Base-by-base conservation (phyloP, 2,797 vertebrate species). In the Eulemur coronatus region DNA sequence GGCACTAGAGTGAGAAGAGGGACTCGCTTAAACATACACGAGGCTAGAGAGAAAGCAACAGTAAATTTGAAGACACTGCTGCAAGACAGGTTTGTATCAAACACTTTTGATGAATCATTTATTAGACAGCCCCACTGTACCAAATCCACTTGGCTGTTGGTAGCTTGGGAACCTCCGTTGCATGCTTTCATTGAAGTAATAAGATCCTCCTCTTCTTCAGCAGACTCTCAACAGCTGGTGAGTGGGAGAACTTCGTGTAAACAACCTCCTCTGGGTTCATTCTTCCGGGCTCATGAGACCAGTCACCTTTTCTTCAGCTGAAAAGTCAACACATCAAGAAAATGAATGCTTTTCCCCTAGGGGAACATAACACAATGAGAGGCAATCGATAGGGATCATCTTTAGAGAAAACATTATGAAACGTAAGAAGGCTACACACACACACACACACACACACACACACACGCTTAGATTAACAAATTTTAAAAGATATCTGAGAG, bases 241-340 rank as follows among this genome's bases (percentile, higher is more conserved):
- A 97, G 80, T 95, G 55, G 96, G 95, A 96, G 82, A 75, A 35
- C 10, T 65, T 84, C 14, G 0, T n/a, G 52, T 91, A 84, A 97
- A 96, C 97, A 97, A 52, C 86, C 93, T 94, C 96, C 65, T 93
- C 72, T n/a, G 91, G 72, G 75, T 59, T 87, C 89, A 87, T 79
- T 95, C 97, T 93, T 96, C 96, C 3, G 6, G 86, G 57, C 93
- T 96, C 89, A 28, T 33, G 96, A 89, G 96, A 91, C 80, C 63
- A 48, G 80, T 98, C 97, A 97, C 94, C 97, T 98, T 94, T 96
- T 96, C 95, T 93, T 97, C 86, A 97, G 84, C 97, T 98, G 97
- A 41, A 98, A 97, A 96, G 96, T 52, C 96, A 98, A 95, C 97
- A 97, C 95, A 95, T 91, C 57, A 48, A 59, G 95, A 91, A 84